Percentiles rank a stretch among this genome's conserved stretches.
Evolutionary conservation across 2,888 invertebrate genomes (phyloP).

Genomic region (Megamerina dolium): DNA sequence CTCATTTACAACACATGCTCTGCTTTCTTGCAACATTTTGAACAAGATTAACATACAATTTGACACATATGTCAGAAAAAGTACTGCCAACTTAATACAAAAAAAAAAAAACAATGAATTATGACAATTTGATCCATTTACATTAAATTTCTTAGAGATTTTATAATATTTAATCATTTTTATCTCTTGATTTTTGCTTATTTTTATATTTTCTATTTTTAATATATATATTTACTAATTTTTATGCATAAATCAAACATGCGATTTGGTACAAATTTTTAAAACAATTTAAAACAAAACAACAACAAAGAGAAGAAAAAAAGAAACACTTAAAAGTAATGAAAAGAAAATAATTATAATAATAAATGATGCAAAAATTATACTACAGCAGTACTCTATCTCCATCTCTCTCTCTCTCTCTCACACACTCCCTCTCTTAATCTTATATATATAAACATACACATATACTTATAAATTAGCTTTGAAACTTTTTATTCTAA

Average conservation of each 20-base stretch:
- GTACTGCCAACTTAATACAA: no score
- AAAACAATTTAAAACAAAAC: constrained; percentile 8
- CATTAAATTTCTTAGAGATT: no score
- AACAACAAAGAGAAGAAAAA: constrained; percentile 5
- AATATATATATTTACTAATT: constrained; percentile 10
- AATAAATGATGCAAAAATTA: constrained; percentile 5
- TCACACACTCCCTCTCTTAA: no score
- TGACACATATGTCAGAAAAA: no score
- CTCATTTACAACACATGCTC: no score
- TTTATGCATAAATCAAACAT: constrained; percentile 27
- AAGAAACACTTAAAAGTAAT: constrained; percentile 3
- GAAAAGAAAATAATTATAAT: not conserved
- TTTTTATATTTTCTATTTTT: constrained; percentile 11
- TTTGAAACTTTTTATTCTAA: constrained; percentile 22
- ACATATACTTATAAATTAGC: constrained; percentile 22
- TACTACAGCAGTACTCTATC: constrained; percentile 22
- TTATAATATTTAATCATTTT: not conserved
- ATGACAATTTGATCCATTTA: no score
- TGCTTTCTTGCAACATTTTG: no score
- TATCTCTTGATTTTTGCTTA: constrained; percentile 16
- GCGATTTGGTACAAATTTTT: constrained; percentile 33
- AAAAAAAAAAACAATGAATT: no score
- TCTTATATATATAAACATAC: no score
- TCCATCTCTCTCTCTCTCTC: no score
- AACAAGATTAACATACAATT: no score